Conservation (phyloP, 1,140 invertebrate genomes). For the Odontomachus brunneus region DNA sequence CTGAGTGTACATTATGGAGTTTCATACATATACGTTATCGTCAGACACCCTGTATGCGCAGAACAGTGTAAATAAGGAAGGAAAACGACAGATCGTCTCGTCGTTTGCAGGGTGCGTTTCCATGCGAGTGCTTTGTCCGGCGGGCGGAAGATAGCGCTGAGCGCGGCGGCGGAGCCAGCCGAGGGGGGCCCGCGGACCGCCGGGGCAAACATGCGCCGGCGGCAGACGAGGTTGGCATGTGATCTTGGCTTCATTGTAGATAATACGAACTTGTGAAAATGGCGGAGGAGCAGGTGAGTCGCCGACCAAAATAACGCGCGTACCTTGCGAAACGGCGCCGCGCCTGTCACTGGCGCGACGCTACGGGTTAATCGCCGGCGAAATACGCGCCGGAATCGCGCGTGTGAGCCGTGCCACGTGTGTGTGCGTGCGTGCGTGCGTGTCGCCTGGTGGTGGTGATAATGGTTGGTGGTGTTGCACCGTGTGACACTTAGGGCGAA, state of each 20-base stretch:
- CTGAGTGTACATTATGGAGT: too few relatives aligned
- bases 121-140: background rate
- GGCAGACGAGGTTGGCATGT: conserved; percentile 67
- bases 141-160: background rate
- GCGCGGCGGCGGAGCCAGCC: background rate
- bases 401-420: conserved; percentile 32
- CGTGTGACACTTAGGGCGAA: too few relatives aligned
- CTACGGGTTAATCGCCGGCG: conserved; percentile 13
- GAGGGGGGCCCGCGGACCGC: conserved; percentile 5
- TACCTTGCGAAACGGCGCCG: conserved; percentile 45
- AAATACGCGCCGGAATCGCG: conserved; percentile 45
- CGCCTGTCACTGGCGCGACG: conserved; percentile 35
- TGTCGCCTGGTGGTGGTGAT: background rate
- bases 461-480: too few relatives aligned
- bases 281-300: conserved; percentile 88
- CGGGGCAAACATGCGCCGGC: conserved; percentile 56
- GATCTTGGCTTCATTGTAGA: conserved; percentile 77
- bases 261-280: conserved; percentile 86
- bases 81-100: too few relatives aligned
- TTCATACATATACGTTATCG: too few relatives aligned
- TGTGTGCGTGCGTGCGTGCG: conserved; percentile 33
- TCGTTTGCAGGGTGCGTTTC: background rate
- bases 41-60: too few relatives aligned
- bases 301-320: conserved; percentile 77
- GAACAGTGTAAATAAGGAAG: too few relatives aligned